Base-by-base conservation (phyloP, 2,797 vertebrate genomes). In the Sylvia borin region DNA sequence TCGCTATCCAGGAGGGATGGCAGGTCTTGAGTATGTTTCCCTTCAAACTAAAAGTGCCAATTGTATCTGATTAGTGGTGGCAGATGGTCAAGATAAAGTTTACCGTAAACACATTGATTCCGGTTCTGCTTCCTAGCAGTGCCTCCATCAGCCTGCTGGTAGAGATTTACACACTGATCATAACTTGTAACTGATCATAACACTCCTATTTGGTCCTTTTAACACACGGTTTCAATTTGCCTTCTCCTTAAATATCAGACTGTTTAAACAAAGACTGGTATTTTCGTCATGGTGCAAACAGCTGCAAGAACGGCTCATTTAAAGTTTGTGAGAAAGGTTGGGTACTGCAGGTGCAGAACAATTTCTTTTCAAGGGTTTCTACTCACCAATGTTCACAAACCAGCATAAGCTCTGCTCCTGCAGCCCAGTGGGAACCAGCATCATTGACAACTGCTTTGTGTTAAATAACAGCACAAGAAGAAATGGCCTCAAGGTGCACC, bases 381-480 rank as follows among this genome's bases (percentile, higher is more conserved):
- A 0, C 26, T 60, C 36, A 32, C 45, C 17, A 27, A 0, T 10
- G 22, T 20, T 45, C 71, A 45, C 19, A 19, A 6, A 22, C 8
- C 24, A 58, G 10, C 21, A 5, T 9, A 54, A 54, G 11, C 36
- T 76, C 60, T 72, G 13, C 31, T 31, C 21, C 26, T 65, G 14
- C 51, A 87, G 42, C 24, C 40, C 13, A 31, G 13, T 29, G 32
- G 48, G 43, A 17, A 48, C 14, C 27, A 64, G 26, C 9, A 48
- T 11, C 1, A 0, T 22, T 14, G 34, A 27, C 9, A 42, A 3
- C 26, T 55, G 17, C 24, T 64, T 4, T 1, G 11, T 19, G 3
- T 42, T 11, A 8, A 40, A 67, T 10, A 40, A 27, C 29, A 53
- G n/a, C 7, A 34, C 34, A 47, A 47, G 61, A 45, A 73, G 29